Evolutionary conservation across 2,888 invertebrate species (phyloP), one percentile per base, ranked within the genome.

Genomic region (Pheosia tremula): DNA sequence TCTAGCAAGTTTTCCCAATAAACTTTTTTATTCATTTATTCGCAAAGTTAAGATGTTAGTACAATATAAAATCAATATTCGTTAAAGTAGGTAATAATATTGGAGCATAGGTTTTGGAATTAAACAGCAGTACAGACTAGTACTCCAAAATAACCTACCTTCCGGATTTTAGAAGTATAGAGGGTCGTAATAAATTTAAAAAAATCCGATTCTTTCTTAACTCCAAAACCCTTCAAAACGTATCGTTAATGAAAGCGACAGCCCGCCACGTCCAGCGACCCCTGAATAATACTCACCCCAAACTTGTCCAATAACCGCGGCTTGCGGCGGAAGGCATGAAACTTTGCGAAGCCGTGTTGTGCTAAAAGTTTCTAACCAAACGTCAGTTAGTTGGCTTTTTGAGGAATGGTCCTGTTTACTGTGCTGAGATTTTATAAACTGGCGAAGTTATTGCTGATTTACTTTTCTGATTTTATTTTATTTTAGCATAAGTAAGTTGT

Each of bases 1-100:
- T 53, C 53, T 53, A 37, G 37, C 10, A 53, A 53, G 37, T 53
- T 53, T 53, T 37, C 5, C 37, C 0, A 11, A 37, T 37, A 9
- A 37, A 53, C 53, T 53, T 11, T 53, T 53, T 10, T 53, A 53
- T 37, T 53, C 53, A 36, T 37, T 53, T 37, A 36, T 53, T 37
- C 37, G 6, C 8, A 24, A 50, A 50, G 24, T 50, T 50, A 8
- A 9, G 3, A 10, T 50, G n/a, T 24, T 6, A 50, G 24, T 53
- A 37, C 53, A 11, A 53, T 37, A 53, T 37, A 11, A 37, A 36
- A 52, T 37, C 10, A 37, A 10, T 53, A 24, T 13, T 24, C 50
- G 5, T 8, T 50, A 4, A 24, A 50, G 13, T 50, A 7, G 24
- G 24, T 24, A 24, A 13, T 50, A 24, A 24, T 24, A 24, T 24